A percentile compares a stretch with the other conserved stretches of the same genome.
Conservation (phyloP, 2,113 vertebrate genomes). For the Lonchura striata region DNA sequence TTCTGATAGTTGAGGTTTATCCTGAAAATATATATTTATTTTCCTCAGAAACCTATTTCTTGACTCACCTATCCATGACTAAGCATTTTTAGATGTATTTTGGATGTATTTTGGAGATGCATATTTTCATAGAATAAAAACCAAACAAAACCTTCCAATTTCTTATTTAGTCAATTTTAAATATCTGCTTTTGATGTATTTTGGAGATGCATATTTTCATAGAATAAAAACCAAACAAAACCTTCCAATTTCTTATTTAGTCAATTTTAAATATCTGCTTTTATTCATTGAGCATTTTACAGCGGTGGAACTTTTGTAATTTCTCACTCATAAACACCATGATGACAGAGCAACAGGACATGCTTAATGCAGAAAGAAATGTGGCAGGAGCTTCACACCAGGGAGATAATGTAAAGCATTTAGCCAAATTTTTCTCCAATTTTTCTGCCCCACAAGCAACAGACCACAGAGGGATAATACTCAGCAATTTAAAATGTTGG, state of each 20-base stretch:
- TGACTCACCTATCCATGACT: not conserved
- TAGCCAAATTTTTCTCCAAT: not conserved
- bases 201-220: not conserved
- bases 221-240: not conserved
- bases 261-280: not conserved
- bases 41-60: not conserved
- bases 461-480: not conserved
- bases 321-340: not conserved
- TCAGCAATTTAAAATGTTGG: not conserved
- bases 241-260: not conserved
- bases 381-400: not conserved
- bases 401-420: not conserved
- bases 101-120: not conserved
- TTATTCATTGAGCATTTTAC: not conserved
- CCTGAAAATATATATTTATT: not conserved
- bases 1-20: not conserved
- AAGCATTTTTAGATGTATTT: not conserved
- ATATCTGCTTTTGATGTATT: not conserved
- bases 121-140: not conserved
- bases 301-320: not conserved
- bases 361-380: not conserved
- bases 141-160: not conserved
- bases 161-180: not conserved
- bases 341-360: not conserved
- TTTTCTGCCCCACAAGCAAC: not conserved